Evolutionary conservation across 1,140 invertebrate species (phyloP), one percentile per base, ranked within the genome.

Genomic region (Aphelinus atriplicis): DNA sequence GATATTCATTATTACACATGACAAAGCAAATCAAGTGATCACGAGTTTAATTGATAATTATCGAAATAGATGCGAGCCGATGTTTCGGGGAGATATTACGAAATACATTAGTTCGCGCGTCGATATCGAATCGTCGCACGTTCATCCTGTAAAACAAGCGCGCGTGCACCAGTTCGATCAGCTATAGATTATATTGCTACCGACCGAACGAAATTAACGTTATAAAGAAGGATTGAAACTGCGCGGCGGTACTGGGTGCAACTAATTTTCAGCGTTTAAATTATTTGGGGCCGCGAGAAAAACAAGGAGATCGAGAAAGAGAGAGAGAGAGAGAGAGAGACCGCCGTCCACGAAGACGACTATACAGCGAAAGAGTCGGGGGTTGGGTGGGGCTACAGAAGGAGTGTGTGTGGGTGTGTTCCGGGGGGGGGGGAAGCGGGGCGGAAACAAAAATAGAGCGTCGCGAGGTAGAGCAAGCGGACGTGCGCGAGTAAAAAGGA

Each of bases 401-500:
- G 3, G 62, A n/a, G 10, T 48, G n/a, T 42, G 50, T 26, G 47
- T 4, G 43, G n/a, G 63, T 26, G 47, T 2, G 50, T 3, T 3
- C 63, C 5, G 5, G 4, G 3, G 45, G n/a, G 45, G n/a, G 10
- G 42, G 6, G 26, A 2, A 55, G 2, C 10, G 43, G 65, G 26
- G n/a, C 50, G 48, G 9, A 60, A 63, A 63, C 60, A 63, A 63
- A 73, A 73, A 66, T 64, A 56, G 60, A 61, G 66, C 64, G 57
- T 58, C 63, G 71, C 26, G 26, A 26, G 26, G 26, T 26, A 26
- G 26, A 26, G 26, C 26, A 26, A 26, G 26, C 26, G 26, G 26
- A 26, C 26, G 26, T 26, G 26, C 26, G 26, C 26, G 26, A 26
- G 26, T 26, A 26, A 26, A 26, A 26, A 26, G 26, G 26, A 26